Evolutionary conservation across 2,797 vertebrate genomes (phyloP), one percentile per base, ranked within the genome.

Genomic region (Pseudochirops cupreus): DNA sequence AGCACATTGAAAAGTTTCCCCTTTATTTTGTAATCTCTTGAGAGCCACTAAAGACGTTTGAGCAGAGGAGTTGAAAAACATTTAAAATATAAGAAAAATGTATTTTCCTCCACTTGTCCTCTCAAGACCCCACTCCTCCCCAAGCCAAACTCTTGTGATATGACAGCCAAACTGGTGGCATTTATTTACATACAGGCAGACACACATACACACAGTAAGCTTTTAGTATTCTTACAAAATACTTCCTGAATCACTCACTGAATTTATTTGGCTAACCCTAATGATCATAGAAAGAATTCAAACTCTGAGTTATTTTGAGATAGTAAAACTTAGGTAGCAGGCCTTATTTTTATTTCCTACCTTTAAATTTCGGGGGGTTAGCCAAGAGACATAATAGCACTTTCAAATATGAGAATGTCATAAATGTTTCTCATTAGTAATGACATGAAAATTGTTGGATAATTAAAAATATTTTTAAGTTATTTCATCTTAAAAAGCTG

Each of bases 401-500:
- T 93, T 93, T 96, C 93, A 39, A 39, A 39, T 74, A 39, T 6
- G n/a, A 74, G 62, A 92, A 28, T 62, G 24, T 91, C 95, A 91
- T 56, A 93, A 16, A 11, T 94, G 3, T 82, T 93, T 52, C 28
- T 62, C 53, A 91, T 26, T 95, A 93, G 91, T 90, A 91, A 95
- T 94, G 56, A 18, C 7, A 91, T 58, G 39, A 92, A 29, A 94
- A 57, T 96, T 93, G 53, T 59, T 92, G 31, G 92, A 16, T 91
- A 56, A 95, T 94, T 74, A n/a, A 94, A 55, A 52, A 91, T 91
- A 13, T 95, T 95, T 59, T 18, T 58, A 87, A 96, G 55, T 95
- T 91, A 94, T 95, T 95, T 96, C 46, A 53, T 94, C 91, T 50
- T 92, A 94, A 95, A 94, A 96, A 95, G 55, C 62, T 93, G 90